Conservation (phyloP, 2,888 invertebrate genomes). For the Agrochola lota region DNA sequence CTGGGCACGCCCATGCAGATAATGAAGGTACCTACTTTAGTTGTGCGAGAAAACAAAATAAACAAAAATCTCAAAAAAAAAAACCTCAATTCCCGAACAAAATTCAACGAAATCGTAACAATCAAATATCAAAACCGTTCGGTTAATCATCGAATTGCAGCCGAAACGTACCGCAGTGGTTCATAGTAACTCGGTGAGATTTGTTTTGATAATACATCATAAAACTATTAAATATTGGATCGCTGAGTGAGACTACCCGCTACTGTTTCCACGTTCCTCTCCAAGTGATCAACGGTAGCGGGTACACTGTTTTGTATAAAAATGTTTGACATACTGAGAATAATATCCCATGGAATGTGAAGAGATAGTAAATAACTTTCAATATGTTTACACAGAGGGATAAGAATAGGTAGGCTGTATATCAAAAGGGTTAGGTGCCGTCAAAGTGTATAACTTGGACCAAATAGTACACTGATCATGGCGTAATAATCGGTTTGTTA, state of each 20-base stretch:
- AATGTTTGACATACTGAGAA: conserved; percentile 50
- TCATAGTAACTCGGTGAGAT: conserved; percentile 88
- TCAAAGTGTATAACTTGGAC: conserved; percentile 72
- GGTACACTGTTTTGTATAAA: conserved; percentile 53
- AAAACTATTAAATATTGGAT: conserved; percentile 91
- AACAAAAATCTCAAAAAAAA: background rate
- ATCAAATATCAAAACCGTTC: conserved; percentile 81
- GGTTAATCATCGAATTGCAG: conserved; percentile 77
- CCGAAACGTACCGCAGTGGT: conserved; percentile 86
- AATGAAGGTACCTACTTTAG: background rate
- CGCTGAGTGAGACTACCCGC: conserved; percentile 90
- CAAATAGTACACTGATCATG: conserved; percentile 81
- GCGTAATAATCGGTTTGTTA: conserved; percentile 89
- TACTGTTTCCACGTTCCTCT: conserved; percentile 82
- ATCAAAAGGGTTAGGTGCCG: conserved; percentile 35
- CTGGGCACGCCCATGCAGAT: too few relatives aligned
- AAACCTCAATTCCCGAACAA: background rate
- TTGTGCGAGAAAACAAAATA: background rate
- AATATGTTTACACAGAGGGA: conserved; percentile 46
- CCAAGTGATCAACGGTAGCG: conserved; percentile 78
- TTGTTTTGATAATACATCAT: conserved; percentile 91
- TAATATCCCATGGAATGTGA: conserved; percentile 34
- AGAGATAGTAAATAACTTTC: conserved; percentile 51
- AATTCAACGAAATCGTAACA: conserved; percentile 25
- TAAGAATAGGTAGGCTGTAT: conserved; percentile 47